Percentiles rank a stretch among this genome's conserved stretches.
Evolutionary conservation across 2,888 invertebrate species (phyloP).

Genomic region (Phaonia tiefii): DNA sequence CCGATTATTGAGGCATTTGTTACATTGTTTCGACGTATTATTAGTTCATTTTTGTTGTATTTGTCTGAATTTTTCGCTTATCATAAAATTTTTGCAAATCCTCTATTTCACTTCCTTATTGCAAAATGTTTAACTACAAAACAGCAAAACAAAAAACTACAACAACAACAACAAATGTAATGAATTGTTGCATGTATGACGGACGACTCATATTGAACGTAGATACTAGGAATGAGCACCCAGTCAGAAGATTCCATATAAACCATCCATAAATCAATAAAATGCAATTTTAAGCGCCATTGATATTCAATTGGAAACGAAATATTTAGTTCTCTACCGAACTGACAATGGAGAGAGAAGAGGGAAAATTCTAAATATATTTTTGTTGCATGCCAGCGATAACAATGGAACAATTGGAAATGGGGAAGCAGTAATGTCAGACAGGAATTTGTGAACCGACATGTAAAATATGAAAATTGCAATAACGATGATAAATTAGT

Average conservation of each 20-base stretch:
- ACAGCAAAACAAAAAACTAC: not conserved
- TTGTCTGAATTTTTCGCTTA: not conserved
- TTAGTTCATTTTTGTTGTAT: not conserved
- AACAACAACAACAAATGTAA: not conserved
- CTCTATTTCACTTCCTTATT: slow-evolving; percentile 22
- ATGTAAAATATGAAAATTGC: slow-evolving; percentile 1
- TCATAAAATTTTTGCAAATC: slow-evolving; percentile 33
- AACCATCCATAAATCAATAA: slow-evolving; percentile 44
- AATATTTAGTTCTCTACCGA: not conserved
- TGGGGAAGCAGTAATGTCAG: not conserved
- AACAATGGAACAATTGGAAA: not conserved
- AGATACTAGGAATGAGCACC: too few relatives aligned
- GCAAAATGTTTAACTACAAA: slow-evolving; percentile 15
- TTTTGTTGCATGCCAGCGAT: slow-evolving; percentile 1
- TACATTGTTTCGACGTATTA: not conserved
- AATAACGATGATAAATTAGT: not conserved
- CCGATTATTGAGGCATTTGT: not conserved
- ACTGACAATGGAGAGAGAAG: not conserved
- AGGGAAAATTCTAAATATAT: not conserved
- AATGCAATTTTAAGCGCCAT: slow-evolving; percentile 46
- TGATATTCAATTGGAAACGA: slow-evolving; percentile 22
- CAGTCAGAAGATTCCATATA: slow-evolving; percentile 20
- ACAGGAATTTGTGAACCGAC: not conserved
- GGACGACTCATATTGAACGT: not conserved
- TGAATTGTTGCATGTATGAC: too few relatives aligned